Percentiles rank a stretch among this genome's conserved stretches.
These are phyloP conservation scores for Zhuqinia jingwanae DNA, from an alignment of 2,888 invertebrate species.

Conservation along the genomic window DNA sequence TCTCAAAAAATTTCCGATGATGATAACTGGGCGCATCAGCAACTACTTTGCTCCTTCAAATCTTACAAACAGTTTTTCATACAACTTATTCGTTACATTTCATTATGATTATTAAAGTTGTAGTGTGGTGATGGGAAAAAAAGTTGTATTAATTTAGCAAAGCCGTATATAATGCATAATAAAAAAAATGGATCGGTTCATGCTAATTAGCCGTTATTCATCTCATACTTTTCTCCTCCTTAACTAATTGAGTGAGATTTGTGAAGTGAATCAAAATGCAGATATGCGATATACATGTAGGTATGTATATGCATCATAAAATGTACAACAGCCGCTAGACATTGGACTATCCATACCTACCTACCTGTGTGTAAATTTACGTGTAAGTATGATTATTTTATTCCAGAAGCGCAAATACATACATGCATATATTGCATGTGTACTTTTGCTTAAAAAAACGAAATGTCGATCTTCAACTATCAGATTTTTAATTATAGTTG, in stretches of 20 bases:
- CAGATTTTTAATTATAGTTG: background rate
- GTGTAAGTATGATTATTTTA: too few species aligned
- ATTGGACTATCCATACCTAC: background rate
- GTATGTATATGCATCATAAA: background rate
- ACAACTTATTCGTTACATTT: slow-evolving; percentile 53
- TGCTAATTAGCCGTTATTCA: slow-evolving; percentile 71
- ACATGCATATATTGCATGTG: background rate
- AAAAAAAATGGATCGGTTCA: slow-evolving; percentile 64
- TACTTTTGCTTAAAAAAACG: too few species aligned
- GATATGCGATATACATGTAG: background rate
- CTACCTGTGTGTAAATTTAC: too few species aligned
- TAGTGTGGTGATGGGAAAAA: slow-evolving; percentile 37
- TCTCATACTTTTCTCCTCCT: slow-evolving; percentile 57
- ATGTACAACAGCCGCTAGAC: slow-evolving; percentile 40
- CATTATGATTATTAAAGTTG: slow-evolving; percentile 53
- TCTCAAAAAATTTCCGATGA: slow-evolving; percentile 22
- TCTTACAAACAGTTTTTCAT: slow-evolving; percentile 27
- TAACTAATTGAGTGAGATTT: slow-evolving; percentile 62
- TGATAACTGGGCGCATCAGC: slow-evolving; percentile 38
- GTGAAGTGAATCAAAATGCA: slow-evolving; percentile 22
- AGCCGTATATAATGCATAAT: slow-evolving; percentile 16
- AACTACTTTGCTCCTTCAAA: slow-evolving; percentile 32
- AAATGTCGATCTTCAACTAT: too few species aligned
- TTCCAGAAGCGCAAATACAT: background rate
- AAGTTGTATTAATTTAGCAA: slow-evolving; percentile 64